A percentile compares a stretch with the other conserved stretches of the same genome.
Evolutionary conservation across 2,888 invertebrate genomes (phyloP).

Genomic region (Siphonodentalium dalli): DNA sequence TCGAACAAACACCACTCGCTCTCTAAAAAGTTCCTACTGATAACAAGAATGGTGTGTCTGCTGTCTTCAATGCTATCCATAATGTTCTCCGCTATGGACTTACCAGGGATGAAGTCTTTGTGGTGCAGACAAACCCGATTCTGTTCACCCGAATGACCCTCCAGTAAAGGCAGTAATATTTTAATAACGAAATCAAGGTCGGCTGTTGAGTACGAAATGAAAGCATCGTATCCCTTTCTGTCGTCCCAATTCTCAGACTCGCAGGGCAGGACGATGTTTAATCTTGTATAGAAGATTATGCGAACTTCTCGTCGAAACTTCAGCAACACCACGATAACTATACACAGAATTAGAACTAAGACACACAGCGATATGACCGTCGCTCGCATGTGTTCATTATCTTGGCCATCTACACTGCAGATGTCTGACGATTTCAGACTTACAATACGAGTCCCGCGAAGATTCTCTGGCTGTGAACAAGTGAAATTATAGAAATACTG

Average conservation of each 20-base stretch:
- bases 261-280: neutral
- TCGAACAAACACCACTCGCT: constrained; percentile 90
- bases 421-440: too few species aligned
- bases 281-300: constrained; percentile 14
- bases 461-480: too few species aligned
- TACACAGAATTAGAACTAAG: too few species aligned
- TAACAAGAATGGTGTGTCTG: constrained; percentile 82
- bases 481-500: too few species aligned
- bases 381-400: too few species aligned
- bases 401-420: too few species aligned
- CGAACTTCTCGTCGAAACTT: constrained; percentile 7
- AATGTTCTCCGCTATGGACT: constrained; percentile 79
- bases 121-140: constrained; percentile 57
- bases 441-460: too few species aligned
- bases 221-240: constrained; percentile 76
- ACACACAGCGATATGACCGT: too few species aligned
- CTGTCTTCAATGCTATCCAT: constrained; percentile 86
- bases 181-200: constrained; percentile 87
- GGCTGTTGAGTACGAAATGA: constrained; percentile 87
- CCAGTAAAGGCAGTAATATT: constrained; percentile 80
- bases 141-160: constrained; percentile 76
- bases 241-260: neutral
- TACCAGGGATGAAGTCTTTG: constrained; percentile 37
- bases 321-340: too few species aligned
- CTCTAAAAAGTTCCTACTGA: constrained; percentile 87